Base-by-base conservation (phyloP, 1,140 invertebrate species). In the Platyura marginata region DNA sequence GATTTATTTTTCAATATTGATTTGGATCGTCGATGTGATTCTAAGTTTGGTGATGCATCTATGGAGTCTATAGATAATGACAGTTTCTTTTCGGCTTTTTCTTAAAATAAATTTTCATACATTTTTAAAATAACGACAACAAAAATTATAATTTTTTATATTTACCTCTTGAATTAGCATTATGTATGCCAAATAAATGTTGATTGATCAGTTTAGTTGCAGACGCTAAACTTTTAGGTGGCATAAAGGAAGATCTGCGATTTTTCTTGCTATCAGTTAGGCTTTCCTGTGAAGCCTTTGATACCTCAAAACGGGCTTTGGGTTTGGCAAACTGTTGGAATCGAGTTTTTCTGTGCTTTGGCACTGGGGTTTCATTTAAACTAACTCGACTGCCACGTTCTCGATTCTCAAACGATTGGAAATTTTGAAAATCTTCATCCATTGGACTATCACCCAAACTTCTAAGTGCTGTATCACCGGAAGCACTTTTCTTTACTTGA, bases 291-390 rank as follows among this genome's bases (percentile, higher is more conserved):
- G 64, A 68, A 20, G 66, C 52, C 41, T 63, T 53, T 44, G 46
- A 4, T 21, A 19, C 57, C 46, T 61, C 53, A 57, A 61, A 54
- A 39, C 56, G 50, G 1, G 58, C 54, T n/a, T 59, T 42, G 18
- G 46, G 49, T 44, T 53, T 48, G 32, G 10, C 21, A 13, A 13
- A 45, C 70, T 85, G 80, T 67, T 85, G 81, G 63, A 88, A 84
- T 48, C 85, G 72, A 47, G 83, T 84, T 67, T 84, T 86, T 48
- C 81, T 75, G 57, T 86, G 81, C 65, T 85, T 87, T 46, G 81
- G 81, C 57, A 79, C 58, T 23, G 74, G 68, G 33, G 73, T 69
- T 50, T 81, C 77, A 51, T 78, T 75, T 19, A 78, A 57, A 52
- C 69, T 76, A 19, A 69, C 69, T 41, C 74, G 70, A 51, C 72